Evolutionary conservation across 2,888 invertebrate species (phyloP).

Genomic region (Cryptosula pallasiana): DNA sequence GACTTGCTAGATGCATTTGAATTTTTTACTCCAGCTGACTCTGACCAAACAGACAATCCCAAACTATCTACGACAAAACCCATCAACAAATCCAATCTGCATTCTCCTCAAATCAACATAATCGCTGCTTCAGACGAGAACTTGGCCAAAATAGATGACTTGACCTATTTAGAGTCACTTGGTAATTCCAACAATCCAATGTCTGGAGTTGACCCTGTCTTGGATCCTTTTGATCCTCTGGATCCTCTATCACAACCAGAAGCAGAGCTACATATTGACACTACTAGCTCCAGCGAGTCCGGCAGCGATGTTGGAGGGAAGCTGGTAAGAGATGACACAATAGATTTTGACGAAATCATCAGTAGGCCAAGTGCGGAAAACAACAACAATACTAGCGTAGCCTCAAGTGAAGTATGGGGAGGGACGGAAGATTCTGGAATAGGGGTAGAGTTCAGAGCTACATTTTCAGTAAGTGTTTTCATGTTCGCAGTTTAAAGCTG

Average conservation of each 20-base stretch:
- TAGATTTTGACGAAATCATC: slow-evolving; percentile 19
- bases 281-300: neutral
- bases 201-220: too few relatives aligned
- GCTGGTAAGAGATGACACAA: neutral
- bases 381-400: neutral
- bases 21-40: neutral
- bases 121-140: slow-evolving; percentile 8
- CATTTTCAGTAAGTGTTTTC: slow-evolving; percentile 21
- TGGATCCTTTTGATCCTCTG: neutral
- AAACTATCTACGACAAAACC: neutral
- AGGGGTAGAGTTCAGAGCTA: slow-evolving; percentile 15
- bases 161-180: neutral
- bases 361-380: neutral
- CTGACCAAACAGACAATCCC: neutral
- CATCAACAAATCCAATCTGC: neutral
- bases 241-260: neutral
- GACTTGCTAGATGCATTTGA: slow-evolving; percentile 12
- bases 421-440: slow-evolving; percentile 13
- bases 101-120: slow-evolving; percentile 2
- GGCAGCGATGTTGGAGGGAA: neutral
- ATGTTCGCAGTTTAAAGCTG: too few relatives aligned
- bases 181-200: neutral
- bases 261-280: neutral
- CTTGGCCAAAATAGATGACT: neutral
- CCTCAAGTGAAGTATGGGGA: slow-evolving; percentile 14